Base-by-base conservation (phyloP, 2,888 invertebrate genomes). In the Tetragonisca angustula region DNA sequence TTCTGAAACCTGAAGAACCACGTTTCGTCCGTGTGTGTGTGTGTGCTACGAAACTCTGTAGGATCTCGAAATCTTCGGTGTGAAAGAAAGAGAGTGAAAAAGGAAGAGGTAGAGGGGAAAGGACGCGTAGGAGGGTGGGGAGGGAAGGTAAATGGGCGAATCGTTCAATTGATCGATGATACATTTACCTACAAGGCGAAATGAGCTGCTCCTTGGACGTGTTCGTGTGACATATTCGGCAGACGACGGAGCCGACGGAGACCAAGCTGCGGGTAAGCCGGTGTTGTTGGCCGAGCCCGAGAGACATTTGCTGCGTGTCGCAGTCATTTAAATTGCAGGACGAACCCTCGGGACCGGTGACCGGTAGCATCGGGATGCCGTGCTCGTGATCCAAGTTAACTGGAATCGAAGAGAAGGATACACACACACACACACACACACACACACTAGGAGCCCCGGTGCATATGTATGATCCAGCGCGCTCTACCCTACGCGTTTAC, bases 211-310 rank as follows among this genome's bases (percentile, higher is more conserved):
- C 95, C 89, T 94, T 95, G 75, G 92, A 88, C 62, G 94, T 94
- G 89, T 94, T 95, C 52, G 95, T 95, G 90, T 95, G 95, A 95
- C 97, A 97, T 92, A 97, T 97, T 89, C 97, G 95, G 94, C 97
- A 97, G 90, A 96, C 96, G 91, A 95, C 96, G 62, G 96, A 96
- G 69, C 95, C 95, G 88, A 96, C 95, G 90, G 96, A 96, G 61
- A 90, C 89, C 88, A 92, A 84, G 86, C 89, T 91, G 87, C 82
- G 90, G 88, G 87, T 85, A 77, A 90, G 86, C 88, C 82, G 88
- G 62, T 86, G 90, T 88, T 90, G 91, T 84, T 88, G 91, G 79
- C 85, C 85, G 68, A 81, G 75, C 88, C 88, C 91, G 70, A 86
- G 90, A 83, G 90, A 85, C 85, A 87, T 79, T 89, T 88, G 90